Conservation (phyloP, 2,888 invertebrate genomes). For the Tricholauxania praeusta region DNA sequence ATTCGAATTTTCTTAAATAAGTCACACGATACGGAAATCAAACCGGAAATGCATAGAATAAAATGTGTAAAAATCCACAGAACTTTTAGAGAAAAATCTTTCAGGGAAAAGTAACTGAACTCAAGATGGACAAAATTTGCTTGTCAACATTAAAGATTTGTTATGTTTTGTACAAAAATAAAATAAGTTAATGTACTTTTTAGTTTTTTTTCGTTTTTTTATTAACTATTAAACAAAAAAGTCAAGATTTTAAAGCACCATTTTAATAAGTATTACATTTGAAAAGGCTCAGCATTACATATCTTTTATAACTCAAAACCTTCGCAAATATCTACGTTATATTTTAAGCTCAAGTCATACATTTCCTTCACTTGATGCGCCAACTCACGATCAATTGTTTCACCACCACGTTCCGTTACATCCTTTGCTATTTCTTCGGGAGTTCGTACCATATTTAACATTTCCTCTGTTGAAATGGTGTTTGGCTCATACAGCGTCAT, state of each 20-base stretch:
- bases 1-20: background rate
- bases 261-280: background rate
- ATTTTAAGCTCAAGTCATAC: conserved; percentile 53
- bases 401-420: conserved; percentile 56
- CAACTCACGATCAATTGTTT: conserved; percentile 58
- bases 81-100: too few species aligned
- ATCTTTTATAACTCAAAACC: conserved; percentile 43
- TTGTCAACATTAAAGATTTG: background rate
- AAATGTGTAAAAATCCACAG: too few species aligned
- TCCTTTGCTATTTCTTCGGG: conserved; percentile 47
- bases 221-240: too few species aligned
- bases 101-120: too few species aligned
- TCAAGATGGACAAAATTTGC: too few species aligned
- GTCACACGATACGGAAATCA: too few species aligned
- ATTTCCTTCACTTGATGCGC: conserved; percentile 60
- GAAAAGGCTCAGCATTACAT: background rate
- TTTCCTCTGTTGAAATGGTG: conserved; percentile 45
- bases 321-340: conserved; percentile 55
- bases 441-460: conserved; percentile 40
- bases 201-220: too few species aligned
- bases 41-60: too few species aligned
- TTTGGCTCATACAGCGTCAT: conserved; percentile 54
- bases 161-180: background rate
- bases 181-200: background rate
- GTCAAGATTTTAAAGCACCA: too few species aligned